These are phyloP conservation scores for Nomia melanderi DNA, from an alignment of 1,140 invertebrate species.

Conservation along the genomic window DNA sequence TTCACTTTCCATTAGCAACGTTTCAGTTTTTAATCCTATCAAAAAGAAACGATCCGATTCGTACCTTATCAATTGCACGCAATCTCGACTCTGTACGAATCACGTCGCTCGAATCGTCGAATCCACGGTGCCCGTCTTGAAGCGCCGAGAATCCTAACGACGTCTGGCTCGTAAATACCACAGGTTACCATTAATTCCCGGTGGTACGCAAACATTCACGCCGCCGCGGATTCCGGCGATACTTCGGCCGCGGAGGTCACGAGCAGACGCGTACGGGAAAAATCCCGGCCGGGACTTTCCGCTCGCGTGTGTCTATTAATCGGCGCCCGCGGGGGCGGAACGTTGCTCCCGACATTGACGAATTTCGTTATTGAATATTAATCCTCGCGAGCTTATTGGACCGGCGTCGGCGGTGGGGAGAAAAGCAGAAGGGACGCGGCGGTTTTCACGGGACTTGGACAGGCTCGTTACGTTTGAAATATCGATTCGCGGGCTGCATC, in stretches of 20 bases:
- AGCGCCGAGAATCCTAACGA: too few species aligned
- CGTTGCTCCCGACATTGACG: constrained; percentile 58
- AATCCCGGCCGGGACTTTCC: background rate
- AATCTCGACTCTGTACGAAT: too few species aligned
- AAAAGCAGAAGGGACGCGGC: background rate
- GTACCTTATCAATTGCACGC: too few species aligned
- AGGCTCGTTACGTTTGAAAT: constrained; percentile 61
- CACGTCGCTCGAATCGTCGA: too few species aligned
- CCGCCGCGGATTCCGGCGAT: background rate
- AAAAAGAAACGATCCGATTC: too few species aligned
- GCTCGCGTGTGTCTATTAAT: constrained; percentile 44
- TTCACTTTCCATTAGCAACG: too few species aligned
- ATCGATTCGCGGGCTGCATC: constrained; percentile 45
- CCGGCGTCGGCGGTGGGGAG: background rate
- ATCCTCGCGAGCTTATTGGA: constrained; percentile 49
- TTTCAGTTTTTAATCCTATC: too few species aligned
- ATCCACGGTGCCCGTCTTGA: too few species aligned
- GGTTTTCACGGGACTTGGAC: constrained; percentile 32
- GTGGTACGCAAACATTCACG: too few species aligned
- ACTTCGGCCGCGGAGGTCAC: background rate
- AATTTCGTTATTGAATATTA: constrained; percentile 67
- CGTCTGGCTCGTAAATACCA: too few species aligned
- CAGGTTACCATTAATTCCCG: too few species aligned
- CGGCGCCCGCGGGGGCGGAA: background rate
- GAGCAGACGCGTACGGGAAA: background rate